phyloP scores from a whole-genome alignment of 2,797 vertebrate species.

The Alauda arvensis region DNA sequence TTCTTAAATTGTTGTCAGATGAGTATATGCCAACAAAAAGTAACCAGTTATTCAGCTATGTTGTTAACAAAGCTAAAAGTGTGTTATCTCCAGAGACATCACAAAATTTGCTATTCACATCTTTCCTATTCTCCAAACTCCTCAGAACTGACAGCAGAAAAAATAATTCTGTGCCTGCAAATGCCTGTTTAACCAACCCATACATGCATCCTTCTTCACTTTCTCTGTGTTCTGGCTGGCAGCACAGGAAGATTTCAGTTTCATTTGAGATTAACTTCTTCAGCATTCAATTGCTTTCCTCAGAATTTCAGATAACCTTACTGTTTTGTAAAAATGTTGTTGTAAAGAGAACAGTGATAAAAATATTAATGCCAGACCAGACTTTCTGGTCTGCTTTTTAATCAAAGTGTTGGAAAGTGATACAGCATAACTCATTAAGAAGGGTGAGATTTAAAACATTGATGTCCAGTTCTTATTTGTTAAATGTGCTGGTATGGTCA shows the following conservation, averaged over 20 bases:
- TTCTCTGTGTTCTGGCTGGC: background rate
- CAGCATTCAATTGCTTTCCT: background rate
- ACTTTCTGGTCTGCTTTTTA: background rate
- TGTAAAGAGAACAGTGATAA: background rate
- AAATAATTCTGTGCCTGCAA: background rate
- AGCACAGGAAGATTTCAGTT: background rate
- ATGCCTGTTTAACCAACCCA: background rate
- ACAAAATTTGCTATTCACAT: background rate
- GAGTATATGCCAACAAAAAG: conserved; percentile 31
- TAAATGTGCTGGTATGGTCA: background rate
- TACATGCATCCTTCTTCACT: background rate
- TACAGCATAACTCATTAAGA: background rate
- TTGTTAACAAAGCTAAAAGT: conserved; percentile 48
- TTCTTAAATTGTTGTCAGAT: conserved; percentile 57
- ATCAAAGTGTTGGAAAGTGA: background rate
- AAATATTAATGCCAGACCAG: background rate
- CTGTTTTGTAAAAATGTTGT: background rate
- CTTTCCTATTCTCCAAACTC: background rate
- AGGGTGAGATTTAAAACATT: background rate
- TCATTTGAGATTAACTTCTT: background rate
- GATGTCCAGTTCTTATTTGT: background rate
- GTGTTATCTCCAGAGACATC: conserved; percentile 36
- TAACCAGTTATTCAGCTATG: conserved; percentile 21
- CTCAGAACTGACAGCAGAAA: background rate
- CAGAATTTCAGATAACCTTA: background rate